Base-by-base conservation (phyloP, 2,888 invertebrate genomes). In the Acleris sparsana region DNA sequence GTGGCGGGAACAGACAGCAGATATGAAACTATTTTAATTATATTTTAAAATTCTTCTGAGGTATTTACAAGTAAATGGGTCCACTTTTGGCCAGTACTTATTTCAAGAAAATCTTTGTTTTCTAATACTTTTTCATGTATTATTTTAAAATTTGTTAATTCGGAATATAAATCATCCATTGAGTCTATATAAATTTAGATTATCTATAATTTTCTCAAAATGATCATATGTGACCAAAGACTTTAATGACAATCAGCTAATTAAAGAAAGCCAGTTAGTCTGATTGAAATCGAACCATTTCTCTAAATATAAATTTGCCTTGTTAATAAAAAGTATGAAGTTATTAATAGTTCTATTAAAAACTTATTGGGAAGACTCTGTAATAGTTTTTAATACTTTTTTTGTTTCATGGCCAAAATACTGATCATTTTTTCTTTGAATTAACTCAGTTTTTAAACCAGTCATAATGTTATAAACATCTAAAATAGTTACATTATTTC, bases 271-370 rank as follows among this genome's bases (percentile, higher is more conserved):
- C 22, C 22, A 22, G 22, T 22, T 22, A 48, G 29, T 55, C 29
- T 53, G 29, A 55, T 17, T 60, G n/a, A 64, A 64, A 53, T 64
- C 55, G 13, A 59, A 64, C 64, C 55, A 64, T 59, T 64, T 53
- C 29, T 53, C 33, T 16, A 53, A 29, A 29, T 53, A 29, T 17
- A 53, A 58, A 53, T 53, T 44, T 53, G 58, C 58, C 53, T 58
- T 63, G 18, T 57, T 58, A 63, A 63, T 58, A 58, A 63, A 63
- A 53, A 63, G 53, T 62, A 48, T 48, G 16, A 48, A 58, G 48
- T 58, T 39, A 22, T 58, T 58, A 25, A 48, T 58, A 58, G 48
- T 58, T 48, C 22, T 46, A 46, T 58, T 48, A 58, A 48, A 48
- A 48, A 58, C 48, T 58, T 58, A 48, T 48, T 46, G 58, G 46